Conservation (phyloP, 2,888 invertebrate species). For the Gibbula magus region DNA sequence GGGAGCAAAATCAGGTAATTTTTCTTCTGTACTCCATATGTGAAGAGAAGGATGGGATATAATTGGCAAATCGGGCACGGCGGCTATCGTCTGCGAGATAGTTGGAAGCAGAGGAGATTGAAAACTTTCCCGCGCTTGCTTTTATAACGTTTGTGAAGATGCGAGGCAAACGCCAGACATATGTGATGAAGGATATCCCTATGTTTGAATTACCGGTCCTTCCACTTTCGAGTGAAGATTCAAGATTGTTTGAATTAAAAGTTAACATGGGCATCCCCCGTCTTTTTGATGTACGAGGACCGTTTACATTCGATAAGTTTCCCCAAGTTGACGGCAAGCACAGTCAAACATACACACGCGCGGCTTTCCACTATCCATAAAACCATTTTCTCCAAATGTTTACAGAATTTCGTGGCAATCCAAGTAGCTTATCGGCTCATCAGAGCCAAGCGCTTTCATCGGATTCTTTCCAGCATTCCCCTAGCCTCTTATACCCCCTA, state of each 20-base stretch:
- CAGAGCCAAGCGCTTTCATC: constrained; percentile 4
- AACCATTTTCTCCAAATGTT: constrained; percentile 7
- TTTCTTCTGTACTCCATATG: too few species aligned
- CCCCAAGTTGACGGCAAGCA: neutral
- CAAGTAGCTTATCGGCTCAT: constrained; percentile 4
- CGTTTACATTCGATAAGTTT: constrained; percentile 9
- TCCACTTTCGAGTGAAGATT: neutral
- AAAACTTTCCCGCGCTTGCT: constrained; percentile 5
- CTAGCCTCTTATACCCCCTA: neutral
- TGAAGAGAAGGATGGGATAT: neutral
- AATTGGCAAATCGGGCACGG: neutral
- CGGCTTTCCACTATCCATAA: neutral
- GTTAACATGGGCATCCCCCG: neutral
- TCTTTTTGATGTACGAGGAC: neutral
- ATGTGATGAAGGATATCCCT: neutral
- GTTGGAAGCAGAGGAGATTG: neutral
- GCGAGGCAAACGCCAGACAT: neutral
- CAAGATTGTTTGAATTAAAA: constrained; percentile 11
- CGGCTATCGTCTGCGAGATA: neutral
- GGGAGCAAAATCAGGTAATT: too few species aligned
- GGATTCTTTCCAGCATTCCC: neutral
- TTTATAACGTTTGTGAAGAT: neutral
- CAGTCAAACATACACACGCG: constrained; percentile 3
- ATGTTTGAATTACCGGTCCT: neutral
- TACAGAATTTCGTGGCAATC: constrained; percentile 11